Conservation (phyloP, 1,140 invertebrate genomes). For the Ceratina calcarata region DNA sequence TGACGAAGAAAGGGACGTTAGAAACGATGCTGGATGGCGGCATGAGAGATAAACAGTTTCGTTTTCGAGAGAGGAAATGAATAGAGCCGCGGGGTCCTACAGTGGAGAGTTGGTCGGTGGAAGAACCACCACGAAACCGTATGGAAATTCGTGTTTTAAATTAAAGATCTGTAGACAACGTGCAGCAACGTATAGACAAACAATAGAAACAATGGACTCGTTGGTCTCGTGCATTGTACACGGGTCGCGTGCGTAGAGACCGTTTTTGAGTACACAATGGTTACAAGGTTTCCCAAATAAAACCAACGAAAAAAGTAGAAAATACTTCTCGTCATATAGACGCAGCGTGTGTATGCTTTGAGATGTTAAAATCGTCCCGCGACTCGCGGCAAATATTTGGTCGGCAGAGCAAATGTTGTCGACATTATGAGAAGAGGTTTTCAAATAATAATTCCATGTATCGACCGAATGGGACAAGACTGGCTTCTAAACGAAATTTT, state of each 20-base stretch:
- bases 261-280: constrained; percentile 61
- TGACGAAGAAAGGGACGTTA: neutral
- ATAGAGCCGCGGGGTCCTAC: too few species aligned
- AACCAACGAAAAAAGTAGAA: constrained; percentile 10
- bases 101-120: neutral
- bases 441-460: constrained; percentile 62
- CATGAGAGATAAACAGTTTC: constrained; percentile 3
- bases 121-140: constrained; percentile 46
- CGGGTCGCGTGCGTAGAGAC: constrained; percentile 39
- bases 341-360: constrained; percentile 50
- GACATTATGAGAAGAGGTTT: constrained; percentile 56
- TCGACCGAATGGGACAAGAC: constrained; percentile 29
- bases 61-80: neutral
- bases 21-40: too few species aligned
- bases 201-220: constrained; percentile 63
- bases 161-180: constrained; percentile 50
- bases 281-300: constrained; percentile 62
- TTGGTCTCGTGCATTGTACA: constrained; percentile 37
- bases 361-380: constrained; percentile 64
- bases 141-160: constrained; percentile 60
- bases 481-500: neutral
- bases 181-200: constrained; percentile 55
- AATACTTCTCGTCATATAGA: constrained; percentile 34
- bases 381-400: constrained; percentile 63
- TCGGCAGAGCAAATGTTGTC: constrained; percentile 60